phyloP scores from a whole-genome alignment of 2,113 vertebrate genomes.

The Empidonax alnorum region DNA sequence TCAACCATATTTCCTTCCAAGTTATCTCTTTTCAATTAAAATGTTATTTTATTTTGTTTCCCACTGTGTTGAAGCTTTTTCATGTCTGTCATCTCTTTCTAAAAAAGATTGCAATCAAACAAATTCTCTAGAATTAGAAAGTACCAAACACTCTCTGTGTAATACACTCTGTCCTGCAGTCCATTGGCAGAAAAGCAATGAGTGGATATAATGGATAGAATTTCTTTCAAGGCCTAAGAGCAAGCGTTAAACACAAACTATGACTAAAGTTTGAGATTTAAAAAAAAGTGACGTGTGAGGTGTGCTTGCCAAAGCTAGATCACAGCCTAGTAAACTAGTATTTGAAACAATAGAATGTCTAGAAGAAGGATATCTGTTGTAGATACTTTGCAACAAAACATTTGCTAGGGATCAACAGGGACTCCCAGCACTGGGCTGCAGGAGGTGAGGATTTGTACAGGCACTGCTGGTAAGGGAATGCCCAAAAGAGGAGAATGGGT shows the following conservation, averaged over 20 bases:
- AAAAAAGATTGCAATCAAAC: neutral
- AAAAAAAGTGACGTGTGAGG: neutral
- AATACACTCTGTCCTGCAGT: neutral
- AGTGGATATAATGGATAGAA: neutral
- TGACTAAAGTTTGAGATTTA: neutral
- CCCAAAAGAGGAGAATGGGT: neutral
- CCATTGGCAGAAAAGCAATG: neutral
- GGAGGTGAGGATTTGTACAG: neutral
- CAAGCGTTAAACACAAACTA: neutral
- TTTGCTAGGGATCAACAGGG: neutral
- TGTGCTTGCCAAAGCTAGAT: neutral
- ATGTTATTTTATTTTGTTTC: neutral
- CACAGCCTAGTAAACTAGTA: neutral
- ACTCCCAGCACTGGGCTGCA: neutral
- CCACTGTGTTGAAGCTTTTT: neutral
- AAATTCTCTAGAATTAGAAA: neutral
- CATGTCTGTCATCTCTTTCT: neutral
- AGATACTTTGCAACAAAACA: neutral
- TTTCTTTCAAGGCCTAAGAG: neutral
- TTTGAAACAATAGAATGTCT: neutral
- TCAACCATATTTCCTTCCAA: neutral
- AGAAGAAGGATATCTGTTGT: neutral
- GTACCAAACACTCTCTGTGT: neutral
- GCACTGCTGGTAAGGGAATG: neutral
- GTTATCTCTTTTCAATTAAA: neutral